Base-by-base conservation (phyloP, 2,888 invertebrate genomes). In the Sinopyrophorus schimmeli region DNA sequence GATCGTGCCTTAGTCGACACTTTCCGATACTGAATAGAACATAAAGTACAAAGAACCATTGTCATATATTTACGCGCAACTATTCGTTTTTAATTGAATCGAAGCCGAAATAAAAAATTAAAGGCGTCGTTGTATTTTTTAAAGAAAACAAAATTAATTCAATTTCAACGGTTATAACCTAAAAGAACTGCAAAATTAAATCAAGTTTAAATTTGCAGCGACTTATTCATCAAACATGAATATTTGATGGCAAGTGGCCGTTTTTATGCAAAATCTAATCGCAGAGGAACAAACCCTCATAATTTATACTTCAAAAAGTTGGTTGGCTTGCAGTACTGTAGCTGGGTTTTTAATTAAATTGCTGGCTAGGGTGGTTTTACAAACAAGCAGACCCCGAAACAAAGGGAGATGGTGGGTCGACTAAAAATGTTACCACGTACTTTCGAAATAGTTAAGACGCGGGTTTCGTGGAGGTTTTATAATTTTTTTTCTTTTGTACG, bases 231-330 rank as follows among this genome's bases (percentile, higher is more conserved):
- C 49, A 49, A 44, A 44, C 49, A 46, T 53, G 56, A 49, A 57
- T 53, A 55, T 53, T 53, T 53, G 55, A 55, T 53, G 28, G 39
- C 28, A 38, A 47, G 52, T 51, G 42, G 41, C 50, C 42, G 50
- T 46, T 46, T 40, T 38, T 43, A 47, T 42, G 42, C 53, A 39
- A 47, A 51, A 54, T 54, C 50, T 57, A 56, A 56, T 56, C 56
- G 46, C 49, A 37, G 35, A 53, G 53, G 54, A 56, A 57, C 56
- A 59, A 57, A 54, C 53, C 53, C 56, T 58, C 57, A 57, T 54
- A 56, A 56, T 56, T 56, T 51, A 56, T 54, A 54, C 51, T 54
- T 54, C 48, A 50, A 56, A 55, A 56, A 53, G 44, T 53, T 47
- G 41, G 37, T 24, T 41, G 41, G 27, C 42, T 27, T 47, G 40